phyloP scores from a whole-genome alignment of 2,888 invertebrate species.

The Xestia c-nigrum region DNA sequence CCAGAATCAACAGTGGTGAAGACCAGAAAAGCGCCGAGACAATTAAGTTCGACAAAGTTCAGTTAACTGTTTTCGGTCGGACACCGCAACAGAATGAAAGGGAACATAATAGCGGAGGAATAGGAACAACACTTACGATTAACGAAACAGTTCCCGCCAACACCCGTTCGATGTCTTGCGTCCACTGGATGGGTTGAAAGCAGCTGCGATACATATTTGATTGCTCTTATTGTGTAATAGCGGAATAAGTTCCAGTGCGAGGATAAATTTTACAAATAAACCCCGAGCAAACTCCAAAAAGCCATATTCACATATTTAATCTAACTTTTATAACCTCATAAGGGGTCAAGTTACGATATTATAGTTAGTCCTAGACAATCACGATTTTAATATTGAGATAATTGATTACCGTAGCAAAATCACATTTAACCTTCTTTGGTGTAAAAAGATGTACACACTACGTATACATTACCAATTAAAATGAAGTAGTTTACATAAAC shows the following conservation, averaged over 20 bases:
- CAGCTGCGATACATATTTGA: background rate
- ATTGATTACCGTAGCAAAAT: background rate
- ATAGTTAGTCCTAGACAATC: background rate
- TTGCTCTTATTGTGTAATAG: background rate
- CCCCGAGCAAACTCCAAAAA: background rate
- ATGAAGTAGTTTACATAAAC: slow-evolving; percentile 7
- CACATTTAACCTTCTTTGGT: background rate
- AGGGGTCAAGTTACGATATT: background rate
- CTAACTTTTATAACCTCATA: background rate
- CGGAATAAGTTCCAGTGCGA: background rate
- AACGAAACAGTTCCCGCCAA: background rate
- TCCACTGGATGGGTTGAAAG: background rate
- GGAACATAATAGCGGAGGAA: too few relatives aligned
- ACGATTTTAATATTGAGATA: background rate
- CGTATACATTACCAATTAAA: too few relatives aligned
- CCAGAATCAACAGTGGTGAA: too few relatives aligned
- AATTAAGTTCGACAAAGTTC: too few relatives aligned
- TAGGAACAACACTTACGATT: background rate
- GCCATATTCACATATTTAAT: background rate
- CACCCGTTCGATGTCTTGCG: background rate
- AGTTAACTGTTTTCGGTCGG: too few relatives aligned
- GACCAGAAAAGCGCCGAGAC: too few relatives aligned
- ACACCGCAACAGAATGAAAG: too few relatives aligned
- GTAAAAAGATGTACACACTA: background rate
- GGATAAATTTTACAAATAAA: background rate